Evolutionary conservation across 2,888 invertebrate species (phyloP).

Genomic region (Heteromurus nitidus): DNA sequence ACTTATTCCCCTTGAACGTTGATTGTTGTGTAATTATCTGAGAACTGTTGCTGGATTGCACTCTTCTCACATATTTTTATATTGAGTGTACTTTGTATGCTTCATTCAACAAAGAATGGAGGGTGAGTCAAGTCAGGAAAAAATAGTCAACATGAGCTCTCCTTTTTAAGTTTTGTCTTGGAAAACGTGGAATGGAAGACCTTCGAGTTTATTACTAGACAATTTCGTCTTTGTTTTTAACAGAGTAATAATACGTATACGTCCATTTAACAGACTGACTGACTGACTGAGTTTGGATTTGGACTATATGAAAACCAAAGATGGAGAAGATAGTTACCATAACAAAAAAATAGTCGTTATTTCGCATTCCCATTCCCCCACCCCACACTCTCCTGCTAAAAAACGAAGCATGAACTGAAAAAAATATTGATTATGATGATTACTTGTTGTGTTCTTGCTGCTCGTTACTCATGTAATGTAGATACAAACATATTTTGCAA

Average conservation of each 20-base stretch:
- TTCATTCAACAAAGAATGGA: not conserved
- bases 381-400: too few species aligned
- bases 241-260: not conserved
- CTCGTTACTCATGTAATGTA: not conserved
- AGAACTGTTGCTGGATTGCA: too few species aligned
- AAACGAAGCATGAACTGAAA: too few species aligned
- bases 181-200: not conserved
- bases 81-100: not conserved
- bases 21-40: too few species aligned
- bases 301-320: too few species aligned
- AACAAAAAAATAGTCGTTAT: too few species aligned
- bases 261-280: not conserved
- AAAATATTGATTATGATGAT: not conserved
- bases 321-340: too few species aligned
- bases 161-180: not conserved
- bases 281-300: slow-evolving; percentile 3
- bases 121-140: not conserved
- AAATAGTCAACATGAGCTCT: not conserved
- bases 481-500: too few species aligned
- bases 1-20: too few species aligned
- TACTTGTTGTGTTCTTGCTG: not conserved
- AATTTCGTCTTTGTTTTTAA: not conserved
- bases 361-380: too few species aligned
- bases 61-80: too few species aligned
- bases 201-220: not conserved